Conservation (phyloP, 2,797 vertebrate genomes). For the Podarcis siculus region DNA sequence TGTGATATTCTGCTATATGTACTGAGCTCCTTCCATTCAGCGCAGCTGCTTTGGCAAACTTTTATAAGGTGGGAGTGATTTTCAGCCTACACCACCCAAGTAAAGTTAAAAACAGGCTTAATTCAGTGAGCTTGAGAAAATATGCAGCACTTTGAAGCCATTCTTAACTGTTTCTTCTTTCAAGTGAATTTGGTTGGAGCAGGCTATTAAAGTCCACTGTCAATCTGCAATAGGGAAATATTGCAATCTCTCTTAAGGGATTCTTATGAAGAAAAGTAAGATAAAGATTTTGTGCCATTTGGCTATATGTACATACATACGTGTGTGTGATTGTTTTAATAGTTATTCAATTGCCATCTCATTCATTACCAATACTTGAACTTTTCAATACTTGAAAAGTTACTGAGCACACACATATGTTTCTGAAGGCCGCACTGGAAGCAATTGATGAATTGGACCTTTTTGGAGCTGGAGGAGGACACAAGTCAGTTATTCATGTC, state of each 20-base stretch:
- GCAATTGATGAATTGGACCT: constrained; percentile 98
- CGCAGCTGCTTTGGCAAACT: neutral
- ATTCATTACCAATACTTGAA: neutral
- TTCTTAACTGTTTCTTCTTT: neutral
- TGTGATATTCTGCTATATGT: neutral
- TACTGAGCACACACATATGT: constrained; percentile 3
- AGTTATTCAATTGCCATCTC: neutral
- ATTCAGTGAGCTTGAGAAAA: neutral
- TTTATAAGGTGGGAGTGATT: neutral
- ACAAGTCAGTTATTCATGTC: constrained; percentile 96
- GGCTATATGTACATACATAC: neutral
- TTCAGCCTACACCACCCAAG: neutral
- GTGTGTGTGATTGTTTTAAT: neutral
- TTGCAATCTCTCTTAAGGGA: neutral
- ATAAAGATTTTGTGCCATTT: neutral
- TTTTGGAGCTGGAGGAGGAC: constrained; percentile 94
- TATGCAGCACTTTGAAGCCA: neutral
- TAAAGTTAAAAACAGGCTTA: neutral
- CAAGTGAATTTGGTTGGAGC: neutral
- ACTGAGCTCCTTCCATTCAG: neutral
- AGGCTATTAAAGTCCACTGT: neutral
- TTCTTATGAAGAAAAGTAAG: neutral
- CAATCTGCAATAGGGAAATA: neutral
- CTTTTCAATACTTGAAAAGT: neutral
- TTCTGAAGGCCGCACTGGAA: constrained; percentile 92